Base-by-base conservation (phyloP, 2,113 vertebrate species). In the Anguilla japonica region DNA sequence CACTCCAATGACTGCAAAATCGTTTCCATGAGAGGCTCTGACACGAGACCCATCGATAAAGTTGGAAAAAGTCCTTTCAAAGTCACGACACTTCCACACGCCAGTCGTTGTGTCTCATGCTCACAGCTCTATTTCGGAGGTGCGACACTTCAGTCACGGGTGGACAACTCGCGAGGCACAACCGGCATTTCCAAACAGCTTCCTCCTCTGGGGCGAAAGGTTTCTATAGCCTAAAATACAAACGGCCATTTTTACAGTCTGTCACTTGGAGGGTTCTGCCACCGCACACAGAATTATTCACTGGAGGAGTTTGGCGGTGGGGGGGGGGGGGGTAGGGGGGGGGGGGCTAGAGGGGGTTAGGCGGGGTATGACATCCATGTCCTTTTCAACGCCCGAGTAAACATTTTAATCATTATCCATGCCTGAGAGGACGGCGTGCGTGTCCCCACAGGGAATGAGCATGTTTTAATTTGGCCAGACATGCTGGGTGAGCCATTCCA, bases 241-340 rank as follows among this genome's bases (percentile, higher is more conserved):
- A 82, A 87, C 53, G 78, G 50, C 60, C 56, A 85, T 85, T 87
- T 87, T 75, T 63, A 43, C 60, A 71, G 39, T 71, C 63, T 87
- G 86, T 87, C 86, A 87, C 40, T 26, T 39, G 46, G 79, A 82
- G 41, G 82, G 26, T 67, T 82, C 67, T 39, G 41, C 34, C 26
- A 13, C 81, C 50, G 14, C 80, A 34, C 20, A 18, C 60, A 46
- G 43, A 46, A 75, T 56, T 40, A 40, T 80, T 83, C 81, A 81
- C 22, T 56, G 85, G 50, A 46, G 43, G 43, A 9, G 43, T 5
- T 5, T 46, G 43, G 43, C 34, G 43, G 43, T 46, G 43, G 43
- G 43, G 43, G 0, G 43, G 43, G 43, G 0, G 34, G 34, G 34
- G 34, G 34, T 34, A 34, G 50, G 50, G 50, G 7, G 50, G 50